Base-by-base conservation (phyloP, 2,113 vertebrate genomes). In the Clarias magur region DNA sequence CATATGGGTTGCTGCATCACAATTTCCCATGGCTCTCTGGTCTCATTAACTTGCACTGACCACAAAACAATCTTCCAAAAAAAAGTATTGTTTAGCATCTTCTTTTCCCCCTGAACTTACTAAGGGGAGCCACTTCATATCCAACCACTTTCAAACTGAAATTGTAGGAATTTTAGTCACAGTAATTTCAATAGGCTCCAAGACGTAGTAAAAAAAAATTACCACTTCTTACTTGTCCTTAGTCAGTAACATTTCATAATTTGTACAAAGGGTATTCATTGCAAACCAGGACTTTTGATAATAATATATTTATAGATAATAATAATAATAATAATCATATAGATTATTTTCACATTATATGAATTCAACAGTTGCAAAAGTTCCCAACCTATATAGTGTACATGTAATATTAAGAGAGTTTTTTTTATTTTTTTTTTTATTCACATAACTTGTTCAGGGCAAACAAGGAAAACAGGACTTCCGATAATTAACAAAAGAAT, bases 1-100 rank as follows among this genome's bases (percentile, higher is more conserved):
- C 82, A 59, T 57, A 59, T 60, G 76, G 27, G 57, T 21, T 59
- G 70, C 42, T 13, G 54, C 76, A 87, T 87, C n/a, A n/a, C 30
- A 67, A 34, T 63, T 80, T 57, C 85, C 59, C 48, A 60, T 9
- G 73, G 56, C 10, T 12, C 67, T 87, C 30, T n/a, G 85, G 75
- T 30, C 76, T 87, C 67, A 85, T 67, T 89, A 83, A 89, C n/a
- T 89, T 76, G 25, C 57, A n/a, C 19, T 85, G 83, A 82, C 48
- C 23, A 60, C 53, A 78, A 78, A 76, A 82, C 34, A 34, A 62
- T 57, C 23, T 79, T 54, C 27, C 68, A 60, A 38, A 38, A 38
- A 38, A 38, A 38, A 54, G 23, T 9, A 30, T 57, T 80, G 16
- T 60, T 65, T 60, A 73, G 62, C 56, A 68, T 15, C 13, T 67